Evolutionary conservation across 1,140 invertebrate genomes (phyloP).

Genomic region (Chrysoperla carnea): DNA sequence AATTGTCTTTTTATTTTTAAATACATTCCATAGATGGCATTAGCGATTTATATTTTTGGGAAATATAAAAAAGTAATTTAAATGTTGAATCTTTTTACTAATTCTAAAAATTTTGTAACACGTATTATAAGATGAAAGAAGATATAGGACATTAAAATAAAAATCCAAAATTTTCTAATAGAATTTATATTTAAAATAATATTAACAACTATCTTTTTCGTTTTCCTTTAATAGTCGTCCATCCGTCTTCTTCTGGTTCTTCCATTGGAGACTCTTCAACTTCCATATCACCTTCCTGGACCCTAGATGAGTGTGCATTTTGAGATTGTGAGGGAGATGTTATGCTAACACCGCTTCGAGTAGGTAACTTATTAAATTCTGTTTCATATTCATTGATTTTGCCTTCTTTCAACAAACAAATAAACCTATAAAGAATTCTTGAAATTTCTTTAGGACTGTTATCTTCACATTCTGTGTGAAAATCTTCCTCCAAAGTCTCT

Average conservation of each 20-base stretch:
- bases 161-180: no score
- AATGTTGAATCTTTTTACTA: no score
- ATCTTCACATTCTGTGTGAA: conserved; percentile 43
- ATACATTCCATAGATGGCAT: no score
- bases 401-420: background rate
- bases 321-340: no score
- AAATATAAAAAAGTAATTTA: no score
- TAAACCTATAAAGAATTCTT: background rate
- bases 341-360: background rate
- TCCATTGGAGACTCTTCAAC: background rate
- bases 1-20: no score
- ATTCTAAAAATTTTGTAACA: no score
- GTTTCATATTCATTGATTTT: background rate
- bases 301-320: no score
- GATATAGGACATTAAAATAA: no score
- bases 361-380: background rate
- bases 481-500: conserved; percentile 44
- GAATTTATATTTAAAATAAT: background rate
- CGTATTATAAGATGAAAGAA: no score
- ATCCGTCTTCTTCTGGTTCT: background rate
- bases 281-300: background rate
- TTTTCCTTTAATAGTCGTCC: background rate
- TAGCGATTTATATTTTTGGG: no score
- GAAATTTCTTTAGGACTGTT: conserved; percentile 27
- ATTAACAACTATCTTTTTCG: background rate